Base-by-base conservation (phyloP, 2,113 vertebrate species). In the Odocoileus hemionus region DNA sequence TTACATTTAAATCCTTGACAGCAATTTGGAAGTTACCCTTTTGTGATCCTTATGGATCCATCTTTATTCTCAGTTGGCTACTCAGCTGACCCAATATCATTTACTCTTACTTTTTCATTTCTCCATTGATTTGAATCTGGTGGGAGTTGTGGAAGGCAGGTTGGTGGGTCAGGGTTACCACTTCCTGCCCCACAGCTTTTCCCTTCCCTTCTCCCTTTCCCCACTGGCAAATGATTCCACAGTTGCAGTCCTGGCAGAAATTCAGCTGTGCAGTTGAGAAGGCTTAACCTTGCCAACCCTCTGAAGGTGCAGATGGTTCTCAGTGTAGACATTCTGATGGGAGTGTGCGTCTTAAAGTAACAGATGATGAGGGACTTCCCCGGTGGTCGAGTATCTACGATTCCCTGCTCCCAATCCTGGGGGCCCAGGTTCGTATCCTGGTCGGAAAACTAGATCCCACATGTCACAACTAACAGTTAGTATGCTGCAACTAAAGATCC, bases 261-360 rank as follows among this genome's bases (percentile, higher is more conserved):
- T 99, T 99, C 97, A 98, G 99, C 36, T 99, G 99, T 1, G 99
- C 99, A 9, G 99, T 99, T 0, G 99, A 99, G 95, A 99, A 99
- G 86, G 98, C 99, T 3, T 99, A 99, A 74, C 78, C 98, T 99
- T 89, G 99, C 99, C 25, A 99, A 99, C 70, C 99, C 99, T 25
- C 99, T 99, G 99, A 99, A 99, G 99, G 99, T 99, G 84, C 98
- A 99, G 52, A 99, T 99, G 88, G 99, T 99, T 88, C 99, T 99
- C 16, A 99, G 74, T 99, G 99, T 33, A 98, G 99, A 86, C 99
- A 99, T 84, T 99, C 99, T 85, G 99, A 99, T 92, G 99, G 99
- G 10, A 99, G 99, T 97, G 98, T 99, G 7, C 99, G 99, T 76
- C 99, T 99, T 93, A 99, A 99, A 99, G 99, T 99, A 36, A 99